These are phyloP conservation scores for Hirundichthys speculiger DNA, from an alignment of 2,113 vertebrate species.

Conservation along the genomic window DNA sequence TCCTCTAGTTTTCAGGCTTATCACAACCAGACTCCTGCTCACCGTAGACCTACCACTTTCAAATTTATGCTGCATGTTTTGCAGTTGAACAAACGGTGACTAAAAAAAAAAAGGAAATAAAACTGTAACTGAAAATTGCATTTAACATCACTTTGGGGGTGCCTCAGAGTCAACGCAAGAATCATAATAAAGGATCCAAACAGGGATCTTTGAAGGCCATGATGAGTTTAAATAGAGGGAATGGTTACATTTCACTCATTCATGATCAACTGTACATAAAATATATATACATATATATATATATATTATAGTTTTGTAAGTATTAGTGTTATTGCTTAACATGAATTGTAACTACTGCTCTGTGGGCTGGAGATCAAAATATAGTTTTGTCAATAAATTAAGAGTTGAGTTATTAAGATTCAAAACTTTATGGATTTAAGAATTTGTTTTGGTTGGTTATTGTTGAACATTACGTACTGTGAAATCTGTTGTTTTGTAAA, in stretches of 20 bases:
- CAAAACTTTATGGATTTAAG: conserved; percentile 2
- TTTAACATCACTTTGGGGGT: not conserved
- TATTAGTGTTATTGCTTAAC: conserved; percentile 2
- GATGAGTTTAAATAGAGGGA: too few species aligned
- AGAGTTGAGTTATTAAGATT: conserved; percentile 13
- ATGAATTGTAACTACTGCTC: not conserved
- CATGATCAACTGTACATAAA: too few species aligned
- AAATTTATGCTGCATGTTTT: too few species aligned
- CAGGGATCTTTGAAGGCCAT: too few species aligned
- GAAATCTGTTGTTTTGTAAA: conserved; percentile 59
- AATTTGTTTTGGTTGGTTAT: conserved; percentile 38
- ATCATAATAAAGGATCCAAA: conserved; percentile 19
- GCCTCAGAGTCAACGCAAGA: not conserved
- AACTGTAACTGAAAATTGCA: too few species aligned
- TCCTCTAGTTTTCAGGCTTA: too few species aligned
- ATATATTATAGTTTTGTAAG: conserved; percentile 2
- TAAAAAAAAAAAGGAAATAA: too few species aligned
- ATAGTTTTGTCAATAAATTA: conserved; percentile 1
- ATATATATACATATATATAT: too few species aligned
- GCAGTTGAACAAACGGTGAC: too few species aligned
- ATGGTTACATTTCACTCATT: too few species aligned
- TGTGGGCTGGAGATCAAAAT: conserved; percentile 5
- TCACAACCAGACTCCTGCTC: too few species aligned
- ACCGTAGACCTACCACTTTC: too few species aligned
- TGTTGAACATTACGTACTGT: conserved; percentile 52